These are phyloP conservation scores for Apamea epomidion DNA, from an alignment of 2,888 invertebrate species.

Conservation along the genomic window DNA sequence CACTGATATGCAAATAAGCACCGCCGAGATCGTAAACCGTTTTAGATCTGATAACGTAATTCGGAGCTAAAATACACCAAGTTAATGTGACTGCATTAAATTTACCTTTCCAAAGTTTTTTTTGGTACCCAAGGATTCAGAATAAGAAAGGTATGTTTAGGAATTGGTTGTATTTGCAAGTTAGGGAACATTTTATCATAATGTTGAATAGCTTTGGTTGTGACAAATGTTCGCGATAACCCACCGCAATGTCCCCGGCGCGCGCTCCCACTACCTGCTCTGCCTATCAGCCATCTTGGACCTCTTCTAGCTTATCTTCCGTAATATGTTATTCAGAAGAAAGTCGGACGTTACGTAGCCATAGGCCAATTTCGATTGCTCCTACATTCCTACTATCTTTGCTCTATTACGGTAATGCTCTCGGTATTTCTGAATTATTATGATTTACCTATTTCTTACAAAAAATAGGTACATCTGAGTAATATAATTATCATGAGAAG, in stretches of 20 bases:
- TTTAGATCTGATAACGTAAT: conserved; percentile 86
- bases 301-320: conserved; percentile 81
- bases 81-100: conserved; percentile 67
- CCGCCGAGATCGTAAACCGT: conserved; percentile 86
- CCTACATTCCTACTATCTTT: conserved; percentile 42
- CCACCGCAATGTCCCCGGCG: conserved; percentile 68
- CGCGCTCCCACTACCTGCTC: conserved; percentile 75
- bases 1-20: conserved; percentile 88
- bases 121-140: conserved; percentile 41
- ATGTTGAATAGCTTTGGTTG: conserved; percentile 72
- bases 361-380: conserved; percentile 63
- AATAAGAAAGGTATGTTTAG: conserved; percentile 49
- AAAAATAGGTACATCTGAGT: background rate
- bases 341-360: conserved; percentile 73
- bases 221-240: conserved; percentile 79
- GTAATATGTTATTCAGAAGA: conserved; percentile 79
- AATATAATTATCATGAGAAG: background rate
- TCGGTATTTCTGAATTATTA: conserved; percentile 2
- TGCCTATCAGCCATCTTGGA: conserved; percentile 79
- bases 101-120: conserved; percentile 62
- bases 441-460: background rate
- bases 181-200: conserved; percentile 72
- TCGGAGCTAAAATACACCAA: conserved; percentile 79
- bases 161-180: conserved; percentile 61
- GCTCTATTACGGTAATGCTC: conserved; percentile 30